Evolutionary conservation across 2,113 vertebrate species (phyloP), one percentile per base, ranked within the genome.

Genomic region (Ailurus styani): DNA sequence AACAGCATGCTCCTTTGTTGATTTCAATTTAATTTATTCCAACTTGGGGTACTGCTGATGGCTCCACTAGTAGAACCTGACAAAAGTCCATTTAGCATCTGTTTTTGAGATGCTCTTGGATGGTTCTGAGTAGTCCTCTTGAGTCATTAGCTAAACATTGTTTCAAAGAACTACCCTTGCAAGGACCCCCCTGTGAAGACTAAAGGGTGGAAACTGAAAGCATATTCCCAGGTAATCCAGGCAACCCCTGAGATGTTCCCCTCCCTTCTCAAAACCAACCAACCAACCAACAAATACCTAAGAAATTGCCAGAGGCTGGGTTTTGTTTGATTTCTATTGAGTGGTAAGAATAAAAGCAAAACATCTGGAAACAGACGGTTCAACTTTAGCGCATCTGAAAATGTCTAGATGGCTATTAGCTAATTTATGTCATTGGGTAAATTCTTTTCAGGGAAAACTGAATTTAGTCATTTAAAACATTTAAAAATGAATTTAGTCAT

Each of bases 101-200:
- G 97, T 70, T 93, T 95, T 42, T 75, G 96, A 95, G 94, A 90
- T 91, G 64, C 90, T 88, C 68, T 87, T 92, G 83, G 45, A 64
- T n/a, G 84, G 55, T 70, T 87, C 66, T 66, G 83, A 86, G 84
- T 3, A 27, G 90, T 96, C 90, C 93, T 98, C 96, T 79, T 57
- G 93, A 98, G 95, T 95, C 91, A 94, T 95, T 97, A 97, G 96
- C 92, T 97, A 97, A 97, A 96, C 92, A 96, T 90, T 52, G 85
- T 85, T 93, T 88, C 95, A 78, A 94, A 97, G 90, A 88, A 37
- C 66, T 89, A 54, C 83, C 73, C 21, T 87, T 34, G 18, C 78
- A 91, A 97, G 31, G 34, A 93, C 12, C 20, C 87, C 84, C 64
- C 47, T 47, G 77, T 85, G 97, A 97, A 91, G 93, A 45, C 8